Base-by-base conservation (phyloP, 2,888 invertebrate species). In the Gisinianus flammeolus region DNA sequence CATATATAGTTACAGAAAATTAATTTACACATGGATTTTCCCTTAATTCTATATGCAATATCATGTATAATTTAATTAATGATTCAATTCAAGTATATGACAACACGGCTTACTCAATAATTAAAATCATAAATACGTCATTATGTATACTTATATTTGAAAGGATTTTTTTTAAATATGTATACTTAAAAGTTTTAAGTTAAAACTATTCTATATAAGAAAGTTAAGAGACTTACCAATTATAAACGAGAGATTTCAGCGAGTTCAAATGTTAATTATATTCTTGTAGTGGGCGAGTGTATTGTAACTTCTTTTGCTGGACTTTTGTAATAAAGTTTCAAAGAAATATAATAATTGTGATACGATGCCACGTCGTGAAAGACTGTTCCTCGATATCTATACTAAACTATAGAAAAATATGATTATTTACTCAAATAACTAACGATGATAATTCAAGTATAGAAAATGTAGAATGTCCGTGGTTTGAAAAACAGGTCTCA, bases 301-400 rank as follows among this genome's bases (percentile, higher is more conserved):
- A 19, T 64, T 26, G 30, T 28, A 64, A 26, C 19, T 19, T 19
- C 22, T 1, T 19, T 24, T 62, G 26, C 12, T 44, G 44, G 62
- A 62, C 62, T 62, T 62, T 62, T 2, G 26, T 62, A 12, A n/a
- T n/a, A n/a, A n/a, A n/a, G n/a, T n/a, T n/a, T 24, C 12, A 62
- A 24, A 22, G 22, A 62, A n/a, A n/a, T n/a, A 2, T 12, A 62
- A 24, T 2, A 3, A 8, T 24, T n/a, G 12, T 24, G 62, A 22
- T 69, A 33, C 24, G 54, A 70, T 58, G 72, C 62, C 72, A 72
- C 72, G 72, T 72, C 70, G 54, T 70, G 70, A 30, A 70, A 33
- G 28, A 26, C 26, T 70, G 70, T 70, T 54, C 70, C 35, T 1
- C 24, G 64, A 64, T 16, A 16, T n/a, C 12, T 58, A 58, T 10